Evolutionary conservation across 2,888 invertebrate genomes (phyloP), one percentile per base, ranked within the genome.

Genomic region (Heliconius hortense): DNA sequence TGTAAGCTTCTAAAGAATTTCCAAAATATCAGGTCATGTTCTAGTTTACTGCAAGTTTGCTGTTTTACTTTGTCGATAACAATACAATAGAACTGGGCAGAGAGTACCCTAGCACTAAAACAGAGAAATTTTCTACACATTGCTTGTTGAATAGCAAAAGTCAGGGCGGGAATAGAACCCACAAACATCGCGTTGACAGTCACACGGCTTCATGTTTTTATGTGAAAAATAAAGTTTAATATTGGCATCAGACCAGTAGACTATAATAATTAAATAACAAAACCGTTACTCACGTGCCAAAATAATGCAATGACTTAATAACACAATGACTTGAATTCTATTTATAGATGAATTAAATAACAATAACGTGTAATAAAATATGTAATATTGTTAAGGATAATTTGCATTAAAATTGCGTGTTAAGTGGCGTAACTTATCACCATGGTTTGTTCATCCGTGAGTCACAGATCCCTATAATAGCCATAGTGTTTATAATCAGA

Each of bases 321-420:
- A 69, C 35, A 56, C 69, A 24, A 69, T 69, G 69, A 69, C 69
- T 53, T 69, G 15, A 24, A 56, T 69, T 69, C 69, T 69, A 69
- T 69, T 31, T 69, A 53, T 56, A 56, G 15, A 56, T 15, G 35
- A 35, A 31, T 69, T 56, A 69, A 53, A 56, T 56, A 69, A 53
- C 56, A 24, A 53, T 69, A 24, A 56, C n/a, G n/a, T 18, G 13
- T 31, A 53, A 53, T n/a, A 56, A 56, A 56, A 64, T 35, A 18
- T 24, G 24, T 35, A 24, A 43, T 18, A 39, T 15, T 3, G 13
- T 66, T 24, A 35, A 66, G 66, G 66, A 43, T 8, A 24, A 60
- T 13, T 26, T 60, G 26, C 24, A 60, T 56, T n/a, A n/a, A 10
- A 56, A 56, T 10, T n/a, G 10, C 3, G 21, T 48, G 21, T 48